Percentiles rank a stretch among this genome's conserved stretches.
Evolutionary conservation across 23 tunicate species (phyloP).

Genomic region (Halocynthia roretzi): DNA sequence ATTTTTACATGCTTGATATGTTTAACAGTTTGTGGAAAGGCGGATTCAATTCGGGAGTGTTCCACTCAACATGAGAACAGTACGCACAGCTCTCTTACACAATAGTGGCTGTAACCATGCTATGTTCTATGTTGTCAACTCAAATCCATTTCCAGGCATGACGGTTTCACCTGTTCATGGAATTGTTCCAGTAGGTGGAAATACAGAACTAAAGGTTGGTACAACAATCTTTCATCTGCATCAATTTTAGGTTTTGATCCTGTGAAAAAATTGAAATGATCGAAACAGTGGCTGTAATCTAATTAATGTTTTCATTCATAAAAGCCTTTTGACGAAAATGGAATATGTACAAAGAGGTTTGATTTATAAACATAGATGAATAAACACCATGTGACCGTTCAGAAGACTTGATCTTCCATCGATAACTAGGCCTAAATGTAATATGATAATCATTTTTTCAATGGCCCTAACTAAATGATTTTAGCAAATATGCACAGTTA

Average conservation of each 20-base stretch:
- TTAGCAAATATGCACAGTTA: too few relatives aligned
- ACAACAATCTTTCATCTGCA: background rate
- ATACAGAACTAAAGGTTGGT: conserved; percentile 67
- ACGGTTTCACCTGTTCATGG: conserved; percentile 88
- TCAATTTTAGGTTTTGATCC: background rate
- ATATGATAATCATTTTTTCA: too few relatives aligned
- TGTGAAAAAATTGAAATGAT: background rate
- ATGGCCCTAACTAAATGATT: too few relatives aligned
- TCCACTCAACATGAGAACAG: conserved; percentile 76
- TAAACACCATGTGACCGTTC: too few relatives aligned
- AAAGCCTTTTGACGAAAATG: too few relatives aligned
- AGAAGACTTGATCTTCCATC: too few relatives aligned
- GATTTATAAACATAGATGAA: too few relatives aligned
- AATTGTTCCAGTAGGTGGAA: conserved; percentile 92
- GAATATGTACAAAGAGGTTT: too few relatives aligned
- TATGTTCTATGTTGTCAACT: conserved; percentile 87
- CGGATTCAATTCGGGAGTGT: conserved; percentile 75
- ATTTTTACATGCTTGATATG: background rate
- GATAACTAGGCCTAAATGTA: too few relatives aligned
- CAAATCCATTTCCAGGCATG: conserved; percentile 89
- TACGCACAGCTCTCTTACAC: conserved; percentile 59
- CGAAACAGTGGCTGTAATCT: too few relatives aligned
- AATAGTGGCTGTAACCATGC: conserved; percentile 78
- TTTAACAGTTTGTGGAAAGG: conserved; percentile 56
- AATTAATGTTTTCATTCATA: background rate